A percentile compares a stretch with the other conserved stretches of the same genome.
These are phyloP conservation scores for Toxotes chatareus DNA, from an alignment of 2,113 vertebrate genomes.

Conservation along the genomic window DNA sequence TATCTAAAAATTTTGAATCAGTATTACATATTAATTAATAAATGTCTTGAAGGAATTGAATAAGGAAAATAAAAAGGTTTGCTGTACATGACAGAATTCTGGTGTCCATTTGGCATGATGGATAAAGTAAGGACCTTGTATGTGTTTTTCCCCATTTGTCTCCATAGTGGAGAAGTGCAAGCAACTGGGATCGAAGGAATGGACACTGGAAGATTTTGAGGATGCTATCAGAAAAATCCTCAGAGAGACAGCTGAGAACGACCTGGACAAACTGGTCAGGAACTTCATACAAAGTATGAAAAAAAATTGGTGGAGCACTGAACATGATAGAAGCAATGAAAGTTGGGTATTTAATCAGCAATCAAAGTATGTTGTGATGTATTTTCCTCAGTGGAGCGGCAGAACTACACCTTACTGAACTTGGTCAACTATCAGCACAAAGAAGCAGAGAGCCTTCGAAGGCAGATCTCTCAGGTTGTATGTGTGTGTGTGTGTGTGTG, in stretches of 20 bases:
- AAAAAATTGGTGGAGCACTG: not conserved
- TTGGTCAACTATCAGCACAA: constrained; percentile 47
- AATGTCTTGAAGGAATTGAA: not conserved
- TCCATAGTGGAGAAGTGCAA: not conserved
- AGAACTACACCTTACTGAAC: constrained; percentile 44
- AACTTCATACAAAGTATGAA: constrained; percentile 38
- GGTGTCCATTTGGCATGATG: not conserved
- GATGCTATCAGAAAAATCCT: constrained; percentile 15
- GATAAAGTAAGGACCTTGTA: too few relatives aligned
- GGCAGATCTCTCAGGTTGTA: constrained; percentile 32
- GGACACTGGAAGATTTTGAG: constrained; percentile 1
- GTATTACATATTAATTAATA: not conserved
- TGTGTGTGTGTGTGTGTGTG: too few relatives aligned
- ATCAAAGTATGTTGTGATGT: not conserved
- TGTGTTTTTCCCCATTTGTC: not conserved
- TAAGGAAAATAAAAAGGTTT: not conserved
- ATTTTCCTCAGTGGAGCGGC: constrained; percentile 34
- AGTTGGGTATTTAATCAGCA: not conserved
- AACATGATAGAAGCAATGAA: not conserved
- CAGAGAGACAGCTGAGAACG: constrained; percentile 5
- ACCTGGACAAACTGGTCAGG: constrained; percentile 21
- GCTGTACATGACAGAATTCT: not conserved
- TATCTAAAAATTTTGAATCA: not conserved
- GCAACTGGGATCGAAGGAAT: not conserved
- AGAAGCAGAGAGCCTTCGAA: constrained; percentile 1